These are phyloP conservation scores for Apodemia zela DNA, from an alignment of 2,888 invertebrate species.

Conservation along the genomic window DNA sequence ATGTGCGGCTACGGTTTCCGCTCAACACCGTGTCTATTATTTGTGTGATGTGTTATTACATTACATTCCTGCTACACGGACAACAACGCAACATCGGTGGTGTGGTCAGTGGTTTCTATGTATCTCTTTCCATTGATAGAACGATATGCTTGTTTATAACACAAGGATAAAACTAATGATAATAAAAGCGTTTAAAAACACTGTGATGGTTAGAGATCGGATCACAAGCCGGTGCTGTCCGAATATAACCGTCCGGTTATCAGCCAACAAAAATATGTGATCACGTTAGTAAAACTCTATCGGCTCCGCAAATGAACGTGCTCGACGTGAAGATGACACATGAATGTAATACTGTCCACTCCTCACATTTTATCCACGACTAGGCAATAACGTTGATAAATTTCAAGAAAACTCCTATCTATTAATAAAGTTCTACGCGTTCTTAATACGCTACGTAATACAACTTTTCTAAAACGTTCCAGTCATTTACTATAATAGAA, in stretches of 20 bases:
- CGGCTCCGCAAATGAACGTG: not conserved
- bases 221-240: too few relatives aligned
- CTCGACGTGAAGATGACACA: constrained; percentile 6
- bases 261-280: not conserved
- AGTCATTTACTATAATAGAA: constrained; percentile 20
- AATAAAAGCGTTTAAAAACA: too few relatives aligned
- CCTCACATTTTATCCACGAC: constrained; percentile 47
- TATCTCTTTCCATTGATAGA: too few relatives aligned
- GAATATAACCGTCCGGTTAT: not conserved
- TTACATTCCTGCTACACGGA: too few relatives aligned
- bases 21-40: too few relatives aligned
- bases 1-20: too few relatives aligned
- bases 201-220: too few relatives aligned
- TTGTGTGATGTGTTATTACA: too few relatives aligned
- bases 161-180: too few relatives aligned
- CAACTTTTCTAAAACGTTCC: constrained; percentile 26
- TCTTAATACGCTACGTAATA: constrained; percentile 25
- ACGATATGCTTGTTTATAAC: too few relatives aligned
- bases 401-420: constrained; percentile 76
- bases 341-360: constrained; percentile 50
- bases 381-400: constrained; percentile 74
- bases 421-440: constrained; percentile 46
- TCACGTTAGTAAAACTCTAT: not conserved
- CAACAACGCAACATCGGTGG: too few relatives aligned
- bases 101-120: too few relatives aligned